Conservation (phyloP, 2,888 invertebrate species). For the Trypoxylon attenuatum region DNA sequence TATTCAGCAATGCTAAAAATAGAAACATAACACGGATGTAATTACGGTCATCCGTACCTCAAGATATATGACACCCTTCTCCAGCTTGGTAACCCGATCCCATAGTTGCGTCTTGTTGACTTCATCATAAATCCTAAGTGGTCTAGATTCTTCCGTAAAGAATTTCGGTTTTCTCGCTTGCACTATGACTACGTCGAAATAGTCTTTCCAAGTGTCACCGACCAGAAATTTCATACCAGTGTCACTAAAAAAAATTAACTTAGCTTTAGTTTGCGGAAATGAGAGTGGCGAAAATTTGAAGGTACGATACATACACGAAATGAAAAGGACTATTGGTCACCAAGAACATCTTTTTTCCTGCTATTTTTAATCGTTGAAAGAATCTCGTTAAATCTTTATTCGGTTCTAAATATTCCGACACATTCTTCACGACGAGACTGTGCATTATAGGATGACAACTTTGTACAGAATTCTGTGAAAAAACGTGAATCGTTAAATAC, state of each 20-base stretch:
- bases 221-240: slow-evolving; percentile 93
- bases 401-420: slow-evolving; percentile 86
- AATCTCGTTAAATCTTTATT: slow-evolving; percentile 84
- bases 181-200: slow-evolving; percentile 95
- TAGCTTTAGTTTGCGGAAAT: no score
- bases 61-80: slow-evolving; percentile 93
- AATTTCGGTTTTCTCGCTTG: slow-evolving; percentile 97
- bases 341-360: slow-evolving; percentile 92
- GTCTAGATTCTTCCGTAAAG: slow-evolving; percentile 93
- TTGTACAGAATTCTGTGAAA: slow-evolving; percentile 90
- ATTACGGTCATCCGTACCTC: slow-evolving; percentile 82
- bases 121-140: slow-evolving; percentile 91
- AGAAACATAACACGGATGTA: no score
- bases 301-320: slow-evolving; percentile 93
- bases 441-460: slow-evolving; percentile 94
- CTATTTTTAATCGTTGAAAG: slow-evolving; percentile 83
- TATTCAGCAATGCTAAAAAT: no score
- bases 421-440: slow-evolving; percentile 87
- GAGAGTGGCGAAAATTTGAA: no score
- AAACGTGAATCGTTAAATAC: no score
- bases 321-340: slow-evolving; percentile 97
- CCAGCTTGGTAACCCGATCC: slow-evolving; percentile 91
- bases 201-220: slow-evolving; percentile 91
- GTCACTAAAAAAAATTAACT: slow-evolving; percentile 78
- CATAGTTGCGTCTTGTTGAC: slow-evolving; percentile 88